phyloP scores from a whole-genome alignment of 2,113 vertebrate species.

The Corythornis cristatus region DNA sequence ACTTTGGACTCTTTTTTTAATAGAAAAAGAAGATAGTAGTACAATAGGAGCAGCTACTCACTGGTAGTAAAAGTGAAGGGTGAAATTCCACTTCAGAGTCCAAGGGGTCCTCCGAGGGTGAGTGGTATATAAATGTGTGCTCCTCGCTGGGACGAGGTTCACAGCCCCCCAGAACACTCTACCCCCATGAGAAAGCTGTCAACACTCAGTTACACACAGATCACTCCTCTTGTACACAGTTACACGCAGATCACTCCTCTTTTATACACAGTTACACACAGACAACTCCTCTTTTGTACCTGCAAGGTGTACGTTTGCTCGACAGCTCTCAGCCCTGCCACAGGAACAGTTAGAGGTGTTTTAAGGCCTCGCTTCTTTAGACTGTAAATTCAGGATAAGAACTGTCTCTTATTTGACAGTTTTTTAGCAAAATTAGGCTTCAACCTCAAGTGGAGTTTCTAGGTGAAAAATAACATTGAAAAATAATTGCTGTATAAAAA shows the following conservation, averaged over 20 bases:
- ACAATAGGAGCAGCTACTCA: accelerated
- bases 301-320: accelerated
- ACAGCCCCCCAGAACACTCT: neutral
- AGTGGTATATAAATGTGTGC: accelerated
- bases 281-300: neutral
- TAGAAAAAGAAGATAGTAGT: neutral
- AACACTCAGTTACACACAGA: accelerated
- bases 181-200: neutral
- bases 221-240: neutral
- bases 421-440: neutral
- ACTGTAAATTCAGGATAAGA: neutral
- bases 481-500: neutral
- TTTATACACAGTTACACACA: neutral
- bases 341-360: neutral
- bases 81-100: no score
- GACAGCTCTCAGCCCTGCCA: accelerated
- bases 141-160: neutral
- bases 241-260: neutral
- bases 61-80: accelerated
- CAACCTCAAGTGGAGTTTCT: neutral
- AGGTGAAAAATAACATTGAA: neutral
- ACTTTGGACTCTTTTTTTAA: accelerated
- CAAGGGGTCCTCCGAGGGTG: neutral
- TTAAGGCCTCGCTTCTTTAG: neutral
- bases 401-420: accelerated